Base-by-base conservation (phyloP, 2,888 invertebrate species). In the Metellina segmentata region DNA sequence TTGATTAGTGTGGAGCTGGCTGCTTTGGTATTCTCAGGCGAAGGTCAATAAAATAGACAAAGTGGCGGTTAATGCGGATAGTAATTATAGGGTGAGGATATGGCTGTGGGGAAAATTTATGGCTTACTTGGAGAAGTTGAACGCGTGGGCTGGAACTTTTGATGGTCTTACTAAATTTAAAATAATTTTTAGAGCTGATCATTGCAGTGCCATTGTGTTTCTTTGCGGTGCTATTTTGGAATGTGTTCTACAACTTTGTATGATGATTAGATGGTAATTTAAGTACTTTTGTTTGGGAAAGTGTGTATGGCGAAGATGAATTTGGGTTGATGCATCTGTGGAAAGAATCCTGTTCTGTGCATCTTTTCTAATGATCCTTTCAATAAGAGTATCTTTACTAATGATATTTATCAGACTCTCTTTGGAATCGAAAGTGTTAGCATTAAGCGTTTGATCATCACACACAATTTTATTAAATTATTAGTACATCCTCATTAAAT, bases 21-120 rank as follows among this genome's bases (percentile, higher is more conserved):
- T 85, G 78, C 85, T 90, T 85, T 53, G 72, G 71, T 90, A 78
- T 90, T 90, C 89, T 71, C 69, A 19, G 71, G 53, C 48, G 89
- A 79, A 90, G 85, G 78, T 78, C 85, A 90, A 90, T 90, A 90
- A 90, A 90, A 90, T 85, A 90, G 89, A 85, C 83, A 85, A 90
- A 78, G 83, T 90, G 85, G 78, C 71, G 72, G 83, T 90, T 90
- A 85, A 85, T 85, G 78, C 79, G 48, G 53, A 51, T 34, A 48
- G 85, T 90, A 90, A 90, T 90, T 85, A 90, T 79, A 53, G 83
- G 48, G 83, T 19, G 72, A 11, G 89, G 77, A 89, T 89, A 89
- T 78, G 61, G 78, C 71, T 79, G 70, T 20, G 79, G 82, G 69
- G 19, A 20, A 72, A 78, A 85, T 85, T 85, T 90, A 85, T 90